These are phyloP conservation scores for Sorex araneus DNA, from an alignment of 2,113 vertebrate species.

Conservation along the genomic window DNA sequence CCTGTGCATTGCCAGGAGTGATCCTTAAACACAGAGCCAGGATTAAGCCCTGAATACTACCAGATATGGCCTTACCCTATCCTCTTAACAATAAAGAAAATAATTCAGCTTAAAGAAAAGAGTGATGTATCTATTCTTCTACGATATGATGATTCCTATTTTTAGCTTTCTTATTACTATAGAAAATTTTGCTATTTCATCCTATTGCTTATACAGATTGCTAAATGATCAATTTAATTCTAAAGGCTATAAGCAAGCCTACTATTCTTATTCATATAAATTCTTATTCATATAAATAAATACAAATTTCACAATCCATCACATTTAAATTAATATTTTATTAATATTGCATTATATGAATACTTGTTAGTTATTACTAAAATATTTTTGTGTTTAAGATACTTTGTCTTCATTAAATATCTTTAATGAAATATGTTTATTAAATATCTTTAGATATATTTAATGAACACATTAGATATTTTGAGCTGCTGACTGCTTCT, in stretches of 20 bases:
- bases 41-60: no score
- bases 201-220: neutral
- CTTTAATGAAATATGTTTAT: no score
- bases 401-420: no score
- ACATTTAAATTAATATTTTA: slow-evolving; percentile 50
- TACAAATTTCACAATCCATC: slow-evolving; percentile 48
- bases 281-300: slow-evolving; percentile 49
- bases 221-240: slow-evolving; percentile 51
- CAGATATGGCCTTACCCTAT: no score
- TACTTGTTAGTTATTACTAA: neutral
- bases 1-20: no score
- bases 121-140: neutral
- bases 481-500: slow-evolving; percentile 9
- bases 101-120: slow-evolving; percentile 1
- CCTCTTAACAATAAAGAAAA: no score
- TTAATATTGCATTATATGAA: neutral
- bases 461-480: neutral
- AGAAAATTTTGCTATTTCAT: slow-evolving; percentile 1
- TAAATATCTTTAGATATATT: no score
- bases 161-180: slow-evolving; percentile 13
- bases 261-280: slow-evolving; percentile 26
- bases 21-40: no score
- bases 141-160: slow-evolving; percentile 8
- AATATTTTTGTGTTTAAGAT: neutral
- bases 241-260: neutral